These are phyloP conservation scores for Strix uralensis DNA, from an alignment of 2,113 vertebrate species.

Conservation along the genomic window DNA sequence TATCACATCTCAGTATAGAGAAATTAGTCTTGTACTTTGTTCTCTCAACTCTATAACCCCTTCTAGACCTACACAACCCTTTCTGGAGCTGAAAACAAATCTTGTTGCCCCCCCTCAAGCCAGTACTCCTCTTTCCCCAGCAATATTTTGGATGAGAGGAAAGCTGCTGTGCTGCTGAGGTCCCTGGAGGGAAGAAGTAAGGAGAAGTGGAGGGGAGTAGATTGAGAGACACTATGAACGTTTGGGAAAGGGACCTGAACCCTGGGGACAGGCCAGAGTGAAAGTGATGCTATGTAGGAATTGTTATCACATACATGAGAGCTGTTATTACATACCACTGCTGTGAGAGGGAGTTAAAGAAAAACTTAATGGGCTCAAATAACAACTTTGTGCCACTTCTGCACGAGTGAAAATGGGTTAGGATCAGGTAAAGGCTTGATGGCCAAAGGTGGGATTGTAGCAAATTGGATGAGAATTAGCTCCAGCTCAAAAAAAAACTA, in stretches of 20 bases:
- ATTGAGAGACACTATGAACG: neutral
- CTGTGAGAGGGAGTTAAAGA: neutral
- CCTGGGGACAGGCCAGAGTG: neutral
- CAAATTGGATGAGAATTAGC: neutral
- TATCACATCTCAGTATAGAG: neutral
- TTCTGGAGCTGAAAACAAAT: neutral
- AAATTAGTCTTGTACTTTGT: neutral
- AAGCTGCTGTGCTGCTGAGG: neutral
- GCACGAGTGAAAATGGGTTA: neutral
- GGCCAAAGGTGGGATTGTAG: neutral
- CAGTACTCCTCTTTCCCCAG: neutral
- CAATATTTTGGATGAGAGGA: neutral
- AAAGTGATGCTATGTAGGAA: neutral
- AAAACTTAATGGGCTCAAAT: neutral
- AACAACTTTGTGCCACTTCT: neutral
- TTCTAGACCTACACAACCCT: neutral
- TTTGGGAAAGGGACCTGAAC: neutral
- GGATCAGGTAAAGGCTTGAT: neutral
- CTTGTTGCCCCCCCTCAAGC: neutral
- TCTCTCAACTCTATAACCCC: neutral
- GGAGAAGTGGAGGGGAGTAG: neutral
- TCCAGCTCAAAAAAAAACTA: neutral
- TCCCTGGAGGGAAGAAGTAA: neutral
- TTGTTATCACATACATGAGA: neutral
- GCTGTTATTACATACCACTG: neutral